Evolutionary conservation across 2,797 vertebrate species (phyloP), one percentile per base, ranked within the genome.

Genomic region (Artibeus lituratus): DNA sequence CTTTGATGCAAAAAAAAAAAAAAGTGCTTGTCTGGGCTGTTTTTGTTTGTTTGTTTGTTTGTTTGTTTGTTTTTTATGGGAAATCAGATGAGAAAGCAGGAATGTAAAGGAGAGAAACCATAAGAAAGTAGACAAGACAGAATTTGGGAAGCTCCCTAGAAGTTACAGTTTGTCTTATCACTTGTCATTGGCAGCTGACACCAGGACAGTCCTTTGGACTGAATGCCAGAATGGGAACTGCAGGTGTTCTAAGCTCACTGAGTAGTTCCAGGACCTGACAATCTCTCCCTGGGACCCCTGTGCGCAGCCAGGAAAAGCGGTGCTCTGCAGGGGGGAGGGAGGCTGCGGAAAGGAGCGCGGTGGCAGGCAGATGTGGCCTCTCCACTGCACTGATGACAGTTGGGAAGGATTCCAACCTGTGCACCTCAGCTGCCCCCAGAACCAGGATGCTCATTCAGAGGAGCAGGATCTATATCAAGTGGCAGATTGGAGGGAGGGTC

Each of bases 361-460:
- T 1, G 7, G 44, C 72, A 29, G 94, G 94, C 87, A 96, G 97
- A 96, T 87, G 94, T 82, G 87, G 96, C 90, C 21, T 49, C 87
- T 96, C 84, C 95, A 96, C 81, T 8, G 24, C 96, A 96, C 80
- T 95, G 97, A 97, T 80, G 98, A 97, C 98, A 97, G 96, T 97
- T 98, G 97, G 98, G 2, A 73, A 96, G 83, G 81, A 96, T 95
- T 91, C 96, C 97, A 98, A 98, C 97, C 97, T 97, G 97, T 39
- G 81, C 98, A 98, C 98, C 98, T 98, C 98, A 93, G 98, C 98
- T 98, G 98, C 98, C 97, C 98, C 69, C 65, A 91, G 96, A 98
- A 98, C 98, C 98, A 97, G 98, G 98, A 69, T 94, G 96, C 98
- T 98, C 98, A 98, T 98, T 98, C 90, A 83, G 96, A 94, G 94